These are phyloP conservation scores for Drosophila saltans DNA, from an alignment of 1,140 invertebrate species.

Conservation along the genomic window DNA sequence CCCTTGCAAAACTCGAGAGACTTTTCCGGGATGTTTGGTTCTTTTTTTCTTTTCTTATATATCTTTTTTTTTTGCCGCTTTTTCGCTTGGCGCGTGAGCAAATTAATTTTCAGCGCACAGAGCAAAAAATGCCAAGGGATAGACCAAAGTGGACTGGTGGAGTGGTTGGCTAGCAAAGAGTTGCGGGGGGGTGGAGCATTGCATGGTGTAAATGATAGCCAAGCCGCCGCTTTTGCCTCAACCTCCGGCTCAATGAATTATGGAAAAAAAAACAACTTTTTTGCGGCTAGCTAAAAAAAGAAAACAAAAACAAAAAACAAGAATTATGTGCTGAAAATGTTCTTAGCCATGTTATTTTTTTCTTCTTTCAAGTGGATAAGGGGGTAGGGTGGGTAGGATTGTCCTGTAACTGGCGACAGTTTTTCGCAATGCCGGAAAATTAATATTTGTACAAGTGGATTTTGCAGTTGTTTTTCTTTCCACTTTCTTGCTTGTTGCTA, in stretches of 20 bases:
- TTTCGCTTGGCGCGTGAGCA: conserved; percentile 63
- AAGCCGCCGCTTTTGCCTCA: conserved; percentile 22
- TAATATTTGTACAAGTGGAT: conserved; percentile 64
- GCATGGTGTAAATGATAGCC: conserved; percentile 63
- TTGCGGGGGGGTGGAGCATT: conserved; percentile 8
- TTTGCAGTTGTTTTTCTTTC: conserved; percentile 36
- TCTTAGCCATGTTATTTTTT: conserved; percentile 52
- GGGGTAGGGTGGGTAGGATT: conserved; percentile 16
- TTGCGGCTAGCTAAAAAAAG: conserved; percentile 39
- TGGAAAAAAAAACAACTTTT: conserved; percentile 51
- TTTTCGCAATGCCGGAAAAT: conserved; percentile 55
- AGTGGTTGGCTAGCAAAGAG: background rate
- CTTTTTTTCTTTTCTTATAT: background rate
- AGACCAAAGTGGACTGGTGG: conserved; percentile 4
- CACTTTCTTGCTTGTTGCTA: conserved; percentile 19
- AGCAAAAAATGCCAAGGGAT: conserved; percentile 53
- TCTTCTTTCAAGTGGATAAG: background rate
- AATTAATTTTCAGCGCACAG: conserved; percentile 63
- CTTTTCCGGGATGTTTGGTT: conserved; percentile 31
- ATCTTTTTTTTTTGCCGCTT: conserved; percentile 14
- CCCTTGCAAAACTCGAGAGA: conserved; percentile 33
- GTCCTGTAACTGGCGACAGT: conserved; percentile 43
- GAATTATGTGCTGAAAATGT: conserved; percentile 61
- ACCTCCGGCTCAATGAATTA: conserved; percentile 58
- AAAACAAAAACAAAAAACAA: conserved; percentile 34